phyloP scores from a whole-genome alignment of 2,888 invertebrate species.

The Patella ulyssiponensis region DNA sequence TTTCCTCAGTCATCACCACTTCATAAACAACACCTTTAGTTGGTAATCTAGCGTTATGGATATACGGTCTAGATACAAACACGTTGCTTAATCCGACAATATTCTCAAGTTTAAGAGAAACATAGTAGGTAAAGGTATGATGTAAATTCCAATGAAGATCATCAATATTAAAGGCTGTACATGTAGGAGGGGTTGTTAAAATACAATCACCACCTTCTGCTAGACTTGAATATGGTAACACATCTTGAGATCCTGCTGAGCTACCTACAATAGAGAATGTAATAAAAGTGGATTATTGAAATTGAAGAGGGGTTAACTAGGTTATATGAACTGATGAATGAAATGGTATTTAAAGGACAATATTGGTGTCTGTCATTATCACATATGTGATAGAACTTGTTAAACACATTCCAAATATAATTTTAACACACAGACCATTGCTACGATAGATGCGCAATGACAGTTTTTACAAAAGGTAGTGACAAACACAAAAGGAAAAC shows the following conservation, averaged over 20 bases:
- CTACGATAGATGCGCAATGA: too few species aligned
- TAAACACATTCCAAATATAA: too few species aligned
- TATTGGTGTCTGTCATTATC: too few species aligned
- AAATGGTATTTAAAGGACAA: too few species aligned
- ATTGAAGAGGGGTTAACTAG: background rate
- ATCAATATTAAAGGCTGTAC: constrained; percentile 25
- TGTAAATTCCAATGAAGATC: constrained; percentile 32
- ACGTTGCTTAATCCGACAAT: constrained; percentile 24
- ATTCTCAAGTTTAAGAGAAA: constrained; percentile 34
- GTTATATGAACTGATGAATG: background rate
- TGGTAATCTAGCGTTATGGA: constrained; percentile 27
- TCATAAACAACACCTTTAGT: constrained; percentile 32
- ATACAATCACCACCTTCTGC: background rate
- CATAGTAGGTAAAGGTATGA: constrained; percentile 29
- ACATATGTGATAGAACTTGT: too few species aligned
- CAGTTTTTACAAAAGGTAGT: too few species aligned
- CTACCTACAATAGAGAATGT: too few species aligned
- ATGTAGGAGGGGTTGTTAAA: constrained; percentile 25
- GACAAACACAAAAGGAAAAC: too few species aligned
- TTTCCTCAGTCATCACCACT: constrained; percentile 22
- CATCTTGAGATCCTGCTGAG: background rate
- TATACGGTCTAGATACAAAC: constrained; percentile 25
- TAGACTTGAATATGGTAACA: background rate
- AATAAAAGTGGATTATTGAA: background rate
- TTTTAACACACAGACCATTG: too few species aligned